These are phyloP conservation scores for Athalia cordata DNA, from an alignment of 2,888 invertebrate genomes.

Conservation along the genomic window DNA sequence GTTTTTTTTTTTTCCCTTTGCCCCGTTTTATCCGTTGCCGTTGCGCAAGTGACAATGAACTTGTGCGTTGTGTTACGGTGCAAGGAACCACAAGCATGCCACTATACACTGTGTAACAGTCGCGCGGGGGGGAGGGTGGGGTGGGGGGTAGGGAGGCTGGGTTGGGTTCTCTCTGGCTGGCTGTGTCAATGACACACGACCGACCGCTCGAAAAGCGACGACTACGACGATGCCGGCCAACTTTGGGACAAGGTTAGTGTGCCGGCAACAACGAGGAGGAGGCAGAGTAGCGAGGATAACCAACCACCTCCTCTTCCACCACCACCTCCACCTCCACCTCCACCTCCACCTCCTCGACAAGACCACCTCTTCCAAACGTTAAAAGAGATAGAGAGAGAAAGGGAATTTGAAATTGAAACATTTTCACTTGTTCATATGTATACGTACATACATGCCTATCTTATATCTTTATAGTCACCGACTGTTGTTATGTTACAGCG, in stretches of 20 bases:
- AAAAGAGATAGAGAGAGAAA: too few species aligned
- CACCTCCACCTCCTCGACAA: not conserved
- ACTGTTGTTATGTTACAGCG: too few species aligned
- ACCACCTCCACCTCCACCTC: not conserved
- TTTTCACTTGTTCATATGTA: too few species aligned
- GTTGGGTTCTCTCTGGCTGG: not conserved
- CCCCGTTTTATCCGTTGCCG: not conserved
- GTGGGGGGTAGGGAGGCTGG: too few species aligned
- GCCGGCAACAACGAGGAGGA: conserved; percentile 53
- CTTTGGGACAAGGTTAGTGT: conserved; percentile 67
- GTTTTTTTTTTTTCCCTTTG: not conserved
- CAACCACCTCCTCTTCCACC: conserved; percentile 17
- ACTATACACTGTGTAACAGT: too few species aligned
- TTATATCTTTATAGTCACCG: too few species aligned
- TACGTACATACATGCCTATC: too few species aligned
- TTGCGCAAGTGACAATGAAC: conserved; percentile 46
- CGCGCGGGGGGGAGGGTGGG: too few species aligned
- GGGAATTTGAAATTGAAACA: too few species aligned
- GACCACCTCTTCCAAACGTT: too few species aligned
- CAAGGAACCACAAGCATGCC: conserved; percentile 27
- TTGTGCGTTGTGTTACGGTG: conserved; percentile 18
- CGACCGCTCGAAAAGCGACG: too few species aligned
- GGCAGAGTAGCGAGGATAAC: not conserved
- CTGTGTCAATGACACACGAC: conserved; percentile 50
- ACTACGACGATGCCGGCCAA: conserved; percentile 48